These are phyloP conservation scores for Drosophila recens DNA, from an alignment of 2,888 invertebrate genomes.

Conservation along the genomic window DNA sequence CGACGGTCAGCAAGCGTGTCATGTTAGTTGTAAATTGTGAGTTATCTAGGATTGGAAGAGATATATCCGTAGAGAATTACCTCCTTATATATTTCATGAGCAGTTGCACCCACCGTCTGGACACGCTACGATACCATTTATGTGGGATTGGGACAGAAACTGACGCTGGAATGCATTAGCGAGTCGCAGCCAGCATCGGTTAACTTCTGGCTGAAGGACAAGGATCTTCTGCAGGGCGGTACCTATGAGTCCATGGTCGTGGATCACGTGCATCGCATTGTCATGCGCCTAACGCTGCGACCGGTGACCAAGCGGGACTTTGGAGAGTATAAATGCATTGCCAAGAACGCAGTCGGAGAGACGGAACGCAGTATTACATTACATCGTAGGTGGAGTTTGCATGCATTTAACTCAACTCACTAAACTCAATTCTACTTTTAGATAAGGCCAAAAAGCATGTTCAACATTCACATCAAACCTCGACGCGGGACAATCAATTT, in stretches of 20 bases:
- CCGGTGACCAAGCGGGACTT: slow-evolving; percentile 89
- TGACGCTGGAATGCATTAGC: slow-evolving; percentile 83
- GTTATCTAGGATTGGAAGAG: slow-evolving; percentile 22
- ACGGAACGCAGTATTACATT: slow-evolving; percentile 82
- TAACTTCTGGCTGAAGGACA: slow-evolving; percentile 85
- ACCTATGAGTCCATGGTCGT: slow-evolving; percentile 86
- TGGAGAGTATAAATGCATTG: slow-evolving; percentile 92
- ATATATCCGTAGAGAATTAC: not conserved
- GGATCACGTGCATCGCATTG: slow-evolving; percentile 91
- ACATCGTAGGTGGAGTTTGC: slow-evolving; percentile 70
- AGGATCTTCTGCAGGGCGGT: slow-evolving; percentile 83
- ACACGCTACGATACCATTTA: slow-evolving; percentile 83
- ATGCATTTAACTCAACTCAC: not conserved
- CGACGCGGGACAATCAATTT: slow-evolving; percentile 78
- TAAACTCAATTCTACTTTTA: slow-evolving; percentile 24
- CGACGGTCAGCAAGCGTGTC: slow-evolving; percentile 85
- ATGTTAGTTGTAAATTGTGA: slow-evolving; percentile 84
- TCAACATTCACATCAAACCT: slow-evolving; percentile 79
- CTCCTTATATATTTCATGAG: slow-evolving; percentile 42
- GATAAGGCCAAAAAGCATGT: slow-evolving; percentile 83
- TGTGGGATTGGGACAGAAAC: slow-evolving; percentile 82
- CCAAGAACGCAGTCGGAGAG: slow-evolving; percentile 92
- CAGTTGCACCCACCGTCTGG: slow-evolving; percentile 84
- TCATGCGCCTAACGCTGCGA: slow-evolving; percentile 90
- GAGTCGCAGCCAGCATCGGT: slow-evolving; percentile 84